phyloP scores from a whole-genome alignment of 2,797 vertebrate genomes.

The Lagorchestes hirsutus region DNA sequence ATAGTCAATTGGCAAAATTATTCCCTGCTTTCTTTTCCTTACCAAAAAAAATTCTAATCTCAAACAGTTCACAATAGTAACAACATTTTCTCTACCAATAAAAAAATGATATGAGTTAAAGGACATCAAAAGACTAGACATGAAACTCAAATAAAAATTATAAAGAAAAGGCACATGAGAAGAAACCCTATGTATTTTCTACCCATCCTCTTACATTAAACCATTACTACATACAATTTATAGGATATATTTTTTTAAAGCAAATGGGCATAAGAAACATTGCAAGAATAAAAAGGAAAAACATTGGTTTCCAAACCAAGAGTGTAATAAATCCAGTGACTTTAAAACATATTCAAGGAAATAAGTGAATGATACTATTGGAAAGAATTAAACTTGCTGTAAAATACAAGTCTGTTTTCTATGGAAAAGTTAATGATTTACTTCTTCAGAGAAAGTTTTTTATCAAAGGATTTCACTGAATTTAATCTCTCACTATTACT shows the following conservation, averaged over 20 bases:
- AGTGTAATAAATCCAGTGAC: constrained; percentile 36
- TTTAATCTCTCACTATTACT: constrained; percentile 26
- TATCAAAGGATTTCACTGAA: constrained; percentile 61
- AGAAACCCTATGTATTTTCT: not conserved
- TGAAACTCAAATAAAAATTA: constrained; percentile 25
- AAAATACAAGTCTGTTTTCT: constrained; percentile 60
- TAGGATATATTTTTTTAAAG: constrained; percentile 44
- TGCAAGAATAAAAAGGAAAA: not conserved
- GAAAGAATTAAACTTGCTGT: constrained; percentile 53
- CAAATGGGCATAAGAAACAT: constrained; percentile 55
- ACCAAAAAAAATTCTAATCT: not conserved
- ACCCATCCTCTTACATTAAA: constrained; percentile 11
- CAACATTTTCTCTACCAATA: not conserved
- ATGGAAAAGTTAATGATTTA: constrained; percentile 64
- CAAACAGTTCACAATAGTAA: not conserved
- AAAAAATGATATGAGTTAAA: not conserved
- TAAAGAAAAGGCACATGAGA: not conserved
- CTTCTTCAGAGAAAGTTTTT: constrained; percentile 68
- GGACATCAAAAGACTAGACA: constrained; percentile 6
- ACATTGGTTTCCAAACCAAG: constrained; percentile 30
- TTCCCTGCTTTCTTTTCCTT: not conserved
- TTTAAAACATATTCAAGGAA: constrained; percentile 65
- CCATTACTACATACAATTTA: not conserved
- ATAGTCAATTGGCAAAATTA: not conserved
- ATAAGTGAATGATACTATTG: constrained; percentile 31